These are phyloP conservation scores for Siphamia tubifer DNA, from an alignment of 2,113 vertebrate genomes.

Conservation along the genomic window DNA sequence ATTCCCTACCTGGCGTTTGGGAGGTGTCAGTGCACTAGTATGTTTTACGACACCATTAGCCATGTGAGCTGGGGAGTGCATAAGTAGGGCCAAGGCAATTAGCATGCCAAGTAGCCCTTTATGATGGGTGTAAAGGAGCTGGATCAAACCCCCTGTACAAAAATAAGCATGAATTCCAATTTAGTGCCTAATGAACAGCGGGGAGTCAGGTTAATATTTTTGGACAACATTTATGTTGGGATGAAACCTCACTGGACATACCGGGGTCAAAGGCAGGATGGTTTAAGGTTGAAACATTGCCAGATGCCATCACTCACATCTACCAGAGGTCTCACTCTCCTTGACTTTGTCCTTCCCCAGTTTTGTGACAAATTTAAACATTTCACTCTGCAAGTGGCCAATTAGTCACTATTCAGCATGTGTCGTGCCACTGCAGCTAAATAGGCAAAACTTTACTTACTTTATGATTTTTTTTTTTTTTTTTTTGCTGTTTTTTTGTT, in stretches of 20 bases:
- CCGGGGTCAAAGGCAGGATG: slow-evolving; percentile 52
- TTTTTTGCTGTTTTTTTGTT: slow-evolving; percentile 6
- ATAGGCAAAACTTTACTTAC: slow-evolving; percentile 55
- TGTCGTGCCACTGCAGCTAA: slow-evolving; percentile 46
- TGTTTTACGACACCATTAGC: slow-evolving; percentile 83
- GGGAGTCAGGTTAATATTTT: slow-evolving; percentile 72
- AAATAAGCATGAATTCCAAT: slow-evolving; percentile 74
- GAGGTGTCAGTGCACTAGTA: slow-evolving; percentile 66
- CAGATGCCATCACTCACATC: slow-evolving; percentile 63
- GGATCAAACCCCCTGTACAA: slow-evolving; percentile 67
- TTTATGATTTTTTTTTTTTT: neutral
- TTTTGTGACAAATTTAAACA: slow-evolving; percentile 59
- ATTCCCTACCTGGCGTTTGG: slow-evolving; percentile 75
- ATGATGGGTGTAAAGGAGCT: slow-evolving; percentile 70
- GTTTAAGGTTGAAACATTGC: slow-evolving; percentile 59
- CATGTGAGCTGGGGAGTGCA: slow-evolving; percentile 68
- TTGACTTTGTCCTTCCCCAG: slow-evolving; percentile 43
- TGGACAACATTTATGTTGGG: slow-evolving; percentile 66
- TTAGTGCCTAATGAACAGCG: slow-evolving; percentile 63
- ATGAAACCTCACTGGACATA: slow-evolving; percentile 54
- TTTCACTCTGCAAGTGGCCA: slow-evolving; percentile 59
- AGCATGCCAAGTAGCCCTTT: slow-evolving; percentile 78
- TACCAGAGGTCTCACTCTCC: slow-evolving; percentile 51
- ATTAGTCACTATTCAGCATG: slow-evolving; percentile 68
- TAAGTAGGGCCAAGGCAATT: slow-evolving; percentile 77